A percentile compares a stretch with the other conserved stretches of the same genome.
These are phyloP conservation scores for Triops cancriformis DNA, from an alignment of 1,140 invertebrate species.

Conservation along the genomic window DNA sequence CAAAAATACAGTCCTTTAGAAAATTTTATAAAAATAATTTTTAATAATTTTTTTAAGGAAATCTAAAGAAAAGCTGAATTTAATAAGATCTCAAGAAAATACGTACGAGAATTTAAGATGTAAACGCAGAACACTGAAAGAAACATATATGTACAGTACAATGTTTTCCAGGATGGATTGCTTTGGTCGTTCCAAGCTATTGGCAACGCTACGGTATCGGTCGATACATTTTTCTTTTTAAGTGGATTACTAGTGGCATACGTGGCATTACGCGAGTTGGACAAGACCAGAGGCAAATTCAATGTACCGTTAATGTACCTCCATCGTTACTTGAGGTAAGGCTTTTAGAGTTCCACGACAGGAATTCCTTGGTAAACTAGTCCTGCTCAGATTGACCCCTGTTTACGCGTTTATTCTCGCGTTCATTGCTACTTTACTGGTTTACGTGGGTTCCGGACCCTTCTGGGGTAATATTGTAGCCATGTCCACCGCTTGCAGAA, in stretches of 20 bases:
- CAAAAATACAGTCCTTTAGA: too few species aligned
- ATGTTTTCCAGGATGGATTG: conserved; percentile 1
- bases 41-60: too few species aligned
- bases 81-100: too few species aligned
- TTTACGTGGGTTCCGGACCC: conserved; percentile 20
- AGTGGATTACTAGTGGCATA: conserved; percentile 26
- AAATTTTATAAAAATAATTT: too few species aligned
- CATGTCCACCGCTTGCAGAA: conserved; percentile 15
- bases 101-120: too few species aligned
- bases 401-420: conserved; percentile 27
- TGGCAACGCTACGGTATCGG: conserved; percentile 16
- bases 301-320: conserved; percentile 27
- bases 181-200: conserved; percentile 15
- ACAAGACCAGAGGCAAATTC: conserved; percentile 27
- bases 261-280: conserved; percentile 24
- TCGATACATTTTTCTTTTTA: conserved; percentile 24
- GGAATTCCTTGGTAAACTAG: too few species aligned
- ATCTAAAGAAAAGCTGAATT: too few species aligned
- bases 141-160: too few species aligned
- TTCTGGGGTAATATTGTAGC: conserved; percentile 15
- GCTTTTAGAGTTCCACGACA: neutral
- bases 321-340: conserved; percentile 29
- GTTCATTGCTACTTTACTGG: conserved; percentile 18
- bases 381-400: conserved; percentile 24
- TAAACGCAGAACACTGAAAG: too few species aligned